Conservation (phyloP, 1,140 invertebrate species). For the fruit fly (Drosophila melanogaster) region Release_6_plus_ISO1_MT NT_033777.3:23403001-23403500, state of each 20-base stretch:
- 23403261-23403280: neutral
- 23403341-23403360: neutral
- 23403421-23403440: conserved; percentile 17
- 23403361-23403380: neutral
- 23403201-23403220: conserved; percentile 61
- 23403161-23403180: conserved; percentile 20
- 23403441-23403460: conserved; percentile 56
- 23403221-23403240: conserved; percentile 54
- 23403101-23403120: conserved; percentile 31
- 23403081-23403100: conserved; percentile 23
- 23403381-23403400: neutral
- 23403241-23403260: neutral
- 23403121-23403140: conserved; percentile 43
- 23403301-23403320: too few species aligned
- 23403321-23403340: too few species aligned
- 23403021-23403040: conserved; percentile 19
- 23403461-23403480: conserved; percentile 35
- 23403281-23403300: neutral
- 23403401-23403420: conserved; percentile 24
- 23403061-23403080: conserved; percentile 14
- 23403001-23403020: neutral
- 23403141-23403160: conserved; percentile 9
- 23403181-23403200: conserved; percentile 58
- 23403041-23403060: conserved; percentile 42
- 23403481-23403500: conserved; percentile 18